These are phyloP conservation scores for Galerucella calmariensis DNA, from an alignment of 2,888 invertebrate species.

Conservation along the genomic window DNA sequence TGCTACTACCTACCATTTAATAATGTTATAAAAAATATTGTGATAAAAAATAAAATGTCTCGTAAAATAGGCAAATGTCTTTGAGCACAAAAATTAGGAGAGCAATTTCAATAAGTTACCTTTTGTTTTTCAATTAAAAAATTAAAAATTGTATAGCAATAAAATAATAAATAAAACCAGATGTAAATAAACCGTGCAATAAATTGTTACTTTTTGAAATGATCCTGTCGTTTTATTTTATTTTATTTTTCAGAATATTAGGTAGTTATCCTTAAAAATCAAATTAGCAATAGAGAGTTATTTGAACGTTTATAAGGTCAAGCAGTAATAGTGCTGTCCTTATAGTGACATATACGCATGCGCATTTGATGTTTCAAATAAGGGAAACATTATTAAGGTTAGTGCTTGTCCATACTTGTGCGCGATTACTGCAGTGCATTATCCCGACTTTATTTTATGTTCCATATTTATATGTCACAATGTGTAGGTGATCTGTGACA, in stretches of 20 bases:
- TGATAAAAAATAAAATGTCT: constrained; percentile 51
- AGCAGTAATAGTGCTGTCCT: too few relatives aligned
- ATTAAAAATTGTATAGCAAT: constrained; percentile 50
- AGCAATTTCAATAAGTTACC: constrained; percentile 56
- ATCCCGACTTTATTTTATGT: too few relatives aligned
- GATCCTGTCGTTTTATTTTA: constrained; percentile 1
- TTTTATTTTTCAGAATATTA: constrained; percentile 22
- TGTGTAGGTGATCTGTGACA: too few relatives aligned
- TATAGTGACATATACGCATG: too few relatives aligned
- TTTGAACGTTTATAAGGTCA: too few relatives aligned
- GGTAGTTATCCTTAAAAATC: too few relatives aligned
- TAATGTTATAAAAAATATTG: constrained; percentile 45
- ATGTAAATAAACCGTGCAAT: constrained; percentile 47
- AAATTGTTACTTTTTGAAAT: constrained; percentile 56
- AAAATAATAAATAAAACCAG: constrained; percentile 49
- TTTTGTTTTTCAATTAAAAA: constrained; percentile 44
- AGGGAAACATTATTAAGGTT: too few relatives aligned
- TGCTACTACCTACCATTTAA: constrained; percentile 22
- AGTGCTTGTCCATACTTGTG: too few relatives aligned
- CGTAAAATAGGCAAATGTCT: constrained; percentile 2
- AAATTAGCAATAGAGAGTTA: too few relatives aligned
- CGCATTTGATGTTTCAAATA: too few relatives aligned
- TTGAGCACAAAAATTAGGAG: constrained; percentile 42
- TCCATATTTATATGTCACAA: too few relatives aligned
- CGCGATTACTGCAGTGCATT: too few relatives aligned